Conservation (phyloP, 2,888 invertebrate species). For the Seira sanloemensis region DNA sequence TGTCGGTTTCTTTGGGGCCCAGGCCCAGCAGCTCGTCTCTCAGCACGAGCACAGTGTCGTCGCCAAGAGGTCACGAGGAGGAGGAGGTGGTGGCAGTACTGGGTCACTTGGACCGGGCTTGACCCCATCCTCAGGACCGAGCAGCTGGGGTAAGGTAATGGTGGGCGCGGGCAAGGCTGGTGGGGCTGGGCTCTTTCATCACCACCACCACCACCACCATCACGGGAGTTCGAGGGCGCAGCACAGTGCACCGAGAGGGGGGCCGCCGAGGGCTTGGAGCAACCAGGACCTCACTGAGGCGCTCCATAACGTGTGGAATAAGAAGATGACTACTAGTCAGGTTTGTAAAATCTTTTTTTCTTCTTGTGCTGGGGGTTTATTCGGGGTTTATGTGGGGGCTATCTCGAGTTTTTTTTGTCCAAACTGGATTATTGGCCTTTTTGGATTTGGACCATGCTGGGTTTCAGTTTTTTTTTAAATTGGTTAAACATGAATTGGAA, state of each 20-base stretch:
- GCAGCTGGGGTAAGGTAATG: not conserved
- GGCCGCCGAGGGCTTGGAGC: slow-evolving; percentile 94
- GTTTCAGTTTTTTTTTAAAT: too few relatives aligned
- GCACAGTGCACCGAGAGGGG: slow-evolving; percentile 90
- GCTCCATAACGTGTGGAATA: slow-evolving; percentile 95
- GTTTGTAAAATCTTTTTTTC: slow-evolving; percentile 32
- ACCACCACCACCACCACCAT: slow-evolving; percentile 1
- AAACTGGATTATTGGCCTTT: too few relatives aligned
- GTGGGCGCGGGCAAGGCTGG: not conserved
- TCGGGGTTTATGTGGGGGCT: too few relatives aligned
- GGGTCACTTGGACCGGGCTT: not conserved
- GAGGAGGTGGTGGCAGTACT: not conserved
- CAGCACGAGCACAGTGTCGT: too few relatives aligned
- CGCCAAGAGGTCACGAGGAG: not conserved
- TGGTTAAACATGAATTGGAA: too few relatives aligned
- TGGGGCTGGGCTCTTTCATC: not conserved
- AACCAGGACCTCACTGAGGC: slow-evolving; percentile 94
- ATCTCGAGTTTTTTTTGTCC: too few relatives aligned
- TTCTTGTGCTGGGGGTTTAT: not conserved
- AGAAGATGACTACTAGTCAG: slow-evolving; percentile 92
- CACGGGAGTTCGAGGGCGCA: slow-evolving; percentile 81
- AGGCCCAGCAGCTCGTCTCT: too few relatives aligned
- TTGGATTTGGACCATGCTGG: too few relatives aligned
- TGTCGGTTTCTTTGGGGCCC: too few relatives aligned
- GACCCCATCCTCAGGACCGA: not conserved